Evolutionary conservation across 2,888 invertebrate genomes (phyloP), one percentile per base, ranked within the genome.

Genomic region (Lycocerus yunnanus): DNA sequence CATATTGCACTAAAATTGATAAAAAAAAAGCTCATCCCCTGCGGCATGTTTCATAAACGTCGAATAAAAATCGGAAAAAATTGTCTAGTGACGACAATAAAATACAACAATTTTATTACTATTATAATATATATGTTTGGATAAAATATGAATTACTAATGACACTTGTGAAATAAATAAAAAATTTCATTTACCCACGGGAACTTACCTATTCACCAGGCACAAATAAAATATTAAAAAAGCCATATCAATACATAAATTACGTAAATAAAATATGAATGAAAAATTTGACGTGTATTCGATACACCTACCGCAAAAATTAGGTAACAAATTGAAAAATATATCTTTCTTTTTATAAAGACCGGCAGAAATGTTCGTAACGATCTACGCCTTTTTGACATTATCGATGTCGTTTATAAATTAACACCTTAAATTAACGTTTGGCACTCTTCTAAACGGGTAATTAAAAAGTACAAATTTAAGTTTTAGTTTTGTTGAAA

Each of bases 401-500:
- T 43, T 43, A 5, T 6, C 6, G 43, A 2, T 43, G 13, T 21
- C 21, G 21, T 43, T 43, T 43, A 43, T 43, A 43, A 43, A 43
- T 43, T 43, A 43, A 43, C 43, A 43, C 43, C 43, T 43, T 43
- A 43, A 43, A 43, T 43, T 43, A 43, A 43, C 43, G n/a, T 43
- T 43, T n/a, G 43, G n/a, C n/a, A 43, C 43, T 43, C 43, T n/a
- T n/a, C 43, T n/a, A 43, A 8, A 43, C n/a, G 43, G n/a, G 43
- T 43, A 43, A 43, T 43, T 43, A 43, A 43, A 43, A n/a, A 43
- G 43, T 13, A 6, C n/a, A 43, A 43, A 43, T 43, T 43, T n/a
- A 43, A 43, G 43, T 63, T 63, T 63, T 63, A 24, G 81, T 84
- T 83, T 84, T 83, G 83, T 84, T 83, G 79, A 72, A 80, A 81